phyloP scores from a whole-genome alignment of 2,113 vertebrate genomes.

The Leucoraja erinaceus region DNA sequence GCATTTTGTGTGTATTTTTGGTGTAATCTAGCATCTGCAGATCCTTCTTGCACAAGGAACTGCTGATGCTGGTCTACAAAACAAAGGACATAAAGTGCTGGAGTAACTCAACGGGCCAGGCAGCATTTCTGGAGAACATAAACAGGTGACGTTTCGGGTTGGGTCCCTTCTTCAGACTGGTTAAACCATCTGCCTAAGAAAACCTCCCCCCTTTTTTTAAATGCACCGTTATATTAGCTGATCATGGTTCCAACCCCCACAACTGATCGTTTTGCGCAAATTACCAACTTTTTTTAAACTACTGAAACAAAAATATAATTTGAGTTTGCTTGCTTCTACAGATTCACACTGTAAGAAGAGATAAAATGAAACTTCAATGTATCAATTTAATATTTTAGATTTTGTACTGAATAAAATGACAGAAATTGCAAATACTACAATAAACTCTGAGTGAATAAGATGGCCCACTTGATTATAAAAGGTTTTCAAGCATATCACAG shows the following conservation, averaged over 20 bases:
- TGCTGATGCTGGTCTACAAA: too few species aligned
- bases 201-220: background rate
- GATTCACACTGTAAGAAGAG: background rate
- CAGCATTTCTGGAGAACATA: too few species aligned
- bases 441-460: background rate
- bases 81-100: too few species aligned
- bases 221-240: background rate
- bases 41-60: too few species aligned
- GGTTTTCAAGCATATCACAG: background rate
- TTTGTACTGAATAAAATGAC: background rate
- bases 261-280: background rate
- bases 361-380: background rate
- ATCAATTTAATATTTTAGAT: background rate
- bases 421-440: background rate
- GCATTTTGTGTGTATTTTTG: too few species aligned
- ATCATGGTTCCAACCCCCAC: too few species aligned
- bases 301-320: background rate
- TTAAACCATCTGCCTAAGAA: too few species aligned
- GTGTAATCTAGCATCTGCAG: too few species aligned
- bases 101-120: too few species aligned
- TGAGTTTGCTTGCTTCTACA: too few species aligned
- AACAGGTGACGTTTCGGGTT: too few species aligned
- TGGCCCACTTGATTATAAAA: slow-evolving; percentile 12
- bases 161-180: too few species aligned
- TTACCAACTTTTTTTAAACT: background rate